phyloP scores from a whole-genome alignment of 2,113 vertebrate genomes.

The Nerophis lumbriciformis region DNA sequence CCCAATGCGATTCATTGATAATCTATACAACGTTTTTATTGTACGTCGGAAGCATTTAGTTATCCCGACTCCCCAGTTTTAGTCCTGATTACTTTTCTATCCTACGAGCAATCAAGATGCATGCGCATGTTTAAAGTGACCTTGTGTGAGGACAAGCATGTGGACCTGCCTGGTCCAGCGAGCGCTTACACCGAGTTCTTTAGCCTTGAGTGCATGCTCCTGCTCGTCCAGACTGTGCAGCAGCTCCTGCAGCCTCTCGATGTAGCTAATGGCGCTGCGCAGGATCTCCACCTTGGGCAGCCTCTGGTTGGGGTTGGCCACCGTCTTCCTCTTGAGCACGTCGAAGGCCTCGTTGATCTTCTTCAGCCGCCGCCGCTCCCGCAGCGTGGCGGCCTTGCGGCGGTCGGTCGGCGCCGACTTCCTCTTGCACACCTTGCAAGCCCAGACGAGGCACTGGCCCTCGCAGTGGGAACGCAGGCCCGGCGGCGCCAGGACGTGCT shows the following conservation, averaged over 20 bases:
- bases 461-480: constrained; percentile 87
- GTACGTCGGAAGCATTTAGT: too few relatives aligned
- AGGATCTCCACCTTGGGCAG: constrained; percentile 98
- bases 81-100: background rate
- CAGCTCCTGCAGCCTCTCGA: constrained; percentile 90
- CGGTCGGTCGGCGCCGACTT: constrained; percentile 91
- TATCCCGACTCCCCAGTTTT: background rate
- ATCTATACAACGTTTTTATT: too few relatives aligned
- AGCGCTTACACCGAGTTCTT: constrained; percentile 80
- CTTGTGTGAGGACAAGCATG: too few relatives aligned
- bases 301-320: constrained; percentile 94
- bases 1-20: too few relatives aligned
- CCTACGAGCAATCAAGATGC: too few relatives aligned
- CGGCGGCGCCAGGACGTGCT: constrained; percentile 90
- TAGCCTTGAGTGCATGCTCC: constrained; percentile 77
- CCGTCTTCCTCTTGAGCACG: constrained; percentile 88
- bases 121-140: background rate
- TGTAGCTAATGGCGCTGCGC: constrained; percentile 95
- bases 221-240: constrained; percentile 88
- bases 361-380: constrained; percentile 89
- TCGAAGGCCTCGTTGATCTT: constrained; percentile 99
- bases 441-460: constrained; percentile 94
- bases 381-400: constrained; percentile 90
- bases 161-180: background rate
- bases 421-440: constrained; percentile 94